Conservation (phyloP, 2,888 invertebrate species). For the Drosophila prolongata region DNA sequence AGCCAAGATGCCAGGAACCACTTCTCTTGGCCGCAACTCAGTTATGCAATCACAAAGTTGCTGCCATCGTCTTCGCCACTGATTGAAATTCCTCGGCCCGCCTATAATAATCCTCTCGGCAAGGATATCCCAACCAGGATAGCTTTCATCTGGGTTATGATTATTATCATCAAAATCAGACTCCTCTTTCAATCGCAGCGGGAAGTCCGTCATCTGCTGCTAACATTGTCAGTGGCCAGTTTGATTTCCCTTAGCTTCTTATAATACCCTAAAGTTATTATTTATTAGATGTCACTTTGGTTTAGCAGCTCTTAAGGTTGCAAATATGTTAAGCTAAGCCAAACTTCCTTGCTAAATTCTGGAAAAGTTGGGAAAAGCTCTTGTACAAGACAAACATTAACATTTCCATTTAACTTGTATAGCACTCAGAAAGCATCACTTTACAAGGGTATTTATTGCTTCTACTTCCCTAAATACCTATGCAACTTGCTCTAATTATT, state of each 20-base stretch:
- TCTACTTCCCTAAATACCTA: background rate
- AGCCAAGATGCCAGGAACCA: conserved; percentile 27
- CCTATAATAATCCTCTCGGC: conserved; percentile 55
- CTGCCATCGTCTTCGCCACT: conserved; percentile 55
- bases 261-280: background rate
- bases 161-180: conserved; percentile 63
- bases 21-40: conserved; percentile 33
- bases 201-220: conserved; percentile 13
- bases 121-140: conserved; percentile 27
- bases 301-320: background rate
- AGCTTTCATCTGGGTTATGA: conserved; percentile 59
- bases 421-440: background rate
- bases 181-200: conserved; percentile 17
- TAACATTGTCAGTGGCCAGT: conserved; percentile 57
- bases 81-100: conserved; percentile 67
- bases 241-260: background rate
- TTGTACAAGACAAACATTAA: too few species aligned
- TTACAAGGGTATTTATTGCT: background rate
- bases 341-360: background rate
- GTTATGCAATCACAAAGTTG: conserved; percentile 75
- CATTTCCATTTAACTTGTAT: background rate
- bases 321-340: too few species aligned
- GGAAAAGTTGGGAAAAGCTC: background rate
- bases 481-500: conserved; percentile 29
- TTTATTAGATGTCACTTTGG: background rate